Percentiles rank a stretch among this genome's conserved stretches.
Evolutionary conservation across 2,888 invertebrate genomes (phyloP).

Genomic region (Chydorus sphaericus): DNA sequence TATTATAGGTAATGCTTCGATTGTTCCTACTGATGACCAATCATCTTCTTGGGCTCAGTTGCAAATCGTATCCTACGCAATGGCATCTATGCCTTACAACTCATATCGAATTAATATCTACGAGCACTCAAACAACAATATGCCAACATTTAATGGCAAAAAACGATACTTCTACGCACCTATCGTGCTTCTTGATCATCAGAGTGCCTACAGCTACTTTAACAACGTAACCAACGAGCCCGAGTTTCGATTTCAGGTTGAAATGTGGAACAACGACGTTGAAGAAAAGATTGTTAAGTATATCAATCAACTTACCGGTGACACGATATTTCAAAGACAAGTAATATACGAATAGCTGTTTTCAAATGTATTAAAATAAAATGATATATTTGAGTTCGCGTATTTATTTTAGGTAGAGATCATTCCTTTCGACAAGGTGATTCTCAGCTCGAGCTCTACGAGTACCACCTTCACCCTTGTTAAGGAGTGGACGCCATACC

Average conservation of each 20-base stretch:
- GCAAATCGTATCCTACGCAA: neutral
- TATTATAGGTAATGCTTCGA: too few relatives aligned
- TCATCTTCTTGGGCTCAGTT: neutral
- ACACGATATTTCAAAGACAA: too few relatives aligned
- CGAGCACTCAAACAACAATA: neutral
- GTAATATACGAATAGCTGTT: too few relatives aligned
- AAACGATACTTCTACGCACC: neutral
- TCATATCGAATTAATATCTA: neutral
- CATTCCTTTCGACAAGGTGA: neutral
- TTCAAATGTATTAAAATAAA: too few relatives aligned
- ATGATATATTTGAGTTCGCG: too few relatives aligned
- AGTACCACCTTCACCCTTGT: neutral
- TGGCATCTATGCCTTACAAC: neutral
- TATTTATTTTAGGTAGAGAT: too few relatives aligned
- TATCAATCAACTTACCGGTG: neutral
- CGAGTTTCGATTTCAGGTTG: slow-evolving; percentile 23
- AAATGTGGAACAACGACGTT: neutral
- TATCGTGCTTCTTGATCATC: neutral
- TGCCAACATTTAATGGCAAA: neutral
- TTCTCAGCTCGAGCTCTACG: neutral
- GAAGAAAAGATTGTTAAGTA: neutral
- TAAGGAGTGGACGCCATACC: neutral
- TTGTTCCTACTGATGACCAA: too few relatives aligned
- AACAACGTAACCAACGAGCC: slow-evolving; percentile 44
- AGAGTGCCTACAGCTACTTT: slow-evolving; percentile 23